These are phyloP conservation scores for Rhadinocentrus ornatus DNA, from an alignment of 2,797 vertebrate genomes.

Conservation along the genomic window DNA sequence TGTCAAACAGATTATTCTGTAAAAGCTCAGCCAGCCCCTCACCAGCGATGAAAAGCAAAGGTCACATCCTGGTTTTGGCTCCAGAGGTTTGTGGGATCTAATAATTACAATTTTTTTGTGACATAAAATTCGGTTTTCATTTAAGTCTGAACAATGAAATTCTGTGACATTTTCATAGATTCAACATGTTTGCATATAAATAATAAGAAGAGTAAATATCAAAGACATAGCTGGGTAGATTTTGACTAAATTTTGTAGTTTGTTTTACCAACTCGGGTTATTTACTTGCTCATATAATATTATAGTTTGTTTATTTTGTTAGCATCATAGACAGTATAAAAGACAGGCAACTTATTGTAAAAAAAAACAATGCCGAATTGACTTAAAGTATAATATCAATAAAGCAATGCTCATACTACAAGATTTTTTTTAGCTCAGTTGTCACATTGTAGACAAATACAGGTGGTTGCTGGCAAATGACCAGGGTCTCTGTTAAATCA, in stretches of 20 bases:
- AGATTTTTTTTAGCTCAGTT: background rate
- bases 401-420: background rate
- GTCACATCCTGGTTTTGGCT: background rate
- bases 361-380: background rate
- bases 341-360: background rate
- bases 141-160: background rate
- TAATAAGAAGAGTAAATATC: background rate
- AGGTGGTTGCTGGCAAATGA: background rate
- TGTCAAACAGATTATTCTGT: constrained; percentile 17
- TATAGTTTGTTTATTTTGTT: background rate
- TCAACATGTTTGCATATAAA: background rate
- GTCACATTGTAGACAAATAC: background rate
- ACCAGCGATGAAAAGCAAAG: background rate
- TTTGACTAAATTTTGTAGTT: no score
- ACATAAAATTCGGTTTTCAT: background rate
- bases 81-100: background rate
- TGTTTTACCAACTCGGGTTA: background rate
- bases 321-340: background rate
- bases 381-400: background rate
- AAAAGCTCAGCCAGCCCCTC: background rate
- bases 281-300: background rate
- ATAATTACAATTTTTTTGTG: background rate
- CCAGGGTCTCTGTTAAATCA: background rate
- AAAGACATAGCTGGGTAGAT: no score
- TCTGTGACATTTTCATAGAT: background rate